These are phyloP conservation scores for Holothuria leucospilota DNA, from an alignment of 53 echinoderm and acorn worm species.

Conservation along the genomic window DNA sequence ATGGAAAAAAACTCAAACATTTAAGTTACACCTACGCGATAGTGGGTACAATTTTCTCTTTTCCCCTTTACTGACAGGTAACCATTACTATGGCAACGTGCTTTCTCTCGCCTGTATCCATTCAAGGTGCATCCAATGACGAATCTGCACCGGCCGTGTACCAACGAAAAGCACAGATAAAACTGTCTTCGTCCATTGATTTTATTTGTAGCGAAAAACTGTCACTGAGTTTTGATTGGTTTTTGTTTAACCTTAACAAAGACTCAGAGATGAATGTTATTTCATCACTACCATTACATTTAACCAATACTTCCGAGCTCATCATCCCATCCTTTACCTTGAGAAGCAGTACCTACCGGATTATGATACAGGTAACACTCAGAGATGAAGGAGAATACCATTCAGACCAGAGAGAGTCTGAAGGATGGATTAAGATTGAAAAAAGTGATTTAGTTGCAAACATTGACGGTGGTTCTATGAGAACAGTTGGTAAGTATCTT, in stretches of 20 bases:
- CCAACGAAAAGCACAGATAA: not conserved
- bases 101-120: not conserved
- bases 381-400: slow-evolving; percentile 6
- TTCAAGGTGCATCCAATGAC: not conserved
- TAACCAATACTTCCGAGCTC: slow-evolving; percentile 24
- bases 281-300: not conserved
- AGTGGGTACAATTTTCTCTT: too few species aligned
- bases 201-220: not conserved
- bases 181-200: not conserved
- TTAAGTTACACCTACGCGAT: too few species aligned
- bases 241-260: not conserved
- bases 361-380: slow-evolving; percentile 42
- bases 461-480: slow-evolving; percentile 62
- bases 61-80: too few species aligned
- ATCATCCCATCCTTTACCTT: slow-evolving; percentile 24
- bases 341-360: slow-evolving; percentile 34
- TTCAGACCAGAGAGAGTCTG: slow-evolving; percentile 11
- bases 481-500: slow-evolving; percentile 48
- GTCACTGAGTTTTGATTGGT: not conserved
- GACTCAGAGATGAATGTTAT: not conserved
- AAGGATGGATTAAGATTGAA: slow-evolving; percentile 53
- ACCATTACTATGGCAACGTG: too few species aligned
- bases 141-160: not conserved
- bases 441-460: slow-evolving; percentile 28
- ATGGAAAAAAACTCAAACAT: too few species aligned